Percentiles rank a stretch among this genome's conserved stretches.
phyloP scores from a whole-genome alignment of 1,140 invertebrate genomes.

The Cheumatopsyche charites region DNA sequence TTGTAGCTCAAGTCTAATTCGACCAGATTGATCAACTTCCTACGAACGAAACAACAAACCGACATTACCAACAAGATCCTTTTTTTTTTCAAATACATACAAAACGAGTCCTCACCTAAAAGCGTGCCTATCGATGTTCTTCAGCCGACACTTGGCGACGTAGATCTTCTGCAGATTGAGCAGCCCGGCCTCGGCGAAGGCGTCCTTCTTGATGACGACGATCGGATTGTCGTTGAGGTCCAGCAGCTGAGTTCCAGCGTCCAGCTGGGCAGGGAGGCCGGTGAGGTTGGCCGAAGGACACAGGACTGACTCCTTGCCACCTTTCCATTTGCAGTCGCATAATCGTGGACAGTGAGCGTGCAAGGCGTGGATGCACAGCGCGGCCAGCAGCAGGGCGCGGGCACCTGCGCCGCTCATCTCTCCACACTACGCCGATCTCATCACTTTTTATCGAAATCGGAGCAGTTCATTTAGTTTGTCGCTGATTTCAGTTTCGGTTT shows the following conservation, averaged over 20 bases:
- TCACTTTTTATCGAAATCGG: too few species aligned
- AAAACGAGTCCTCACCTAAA: conserved; percentile 63
- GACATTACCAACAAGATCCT: too few species aligned
- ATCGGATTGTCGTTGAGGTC: conserved; percentile 77
- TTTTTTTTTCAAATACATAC: too few species aligned
- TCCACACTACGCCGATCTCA: background rate
- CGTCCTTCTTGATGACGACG: conserved; percentile 68
- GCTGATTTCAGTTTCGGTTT: too few species aligned
- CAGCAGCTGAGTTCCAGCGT: conserved; percentile 77
- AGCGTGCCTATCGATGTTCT: conserved; percentile 67
- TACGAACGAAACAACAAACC: too few species aligned
- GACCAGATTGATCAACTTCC: conserved; percentile 74
- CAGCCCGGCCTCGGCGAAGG: conserved; percentile 73
- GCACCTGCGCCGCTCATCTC: conserved; percentile 42
- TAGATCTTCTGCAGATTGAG: conserved; percentile 81
- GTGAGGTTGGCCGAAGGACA: conserved; percentile 75
- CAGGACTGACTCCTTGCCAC: conserved; percentile 80
- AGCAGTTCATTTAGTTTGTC: too few species aligned
- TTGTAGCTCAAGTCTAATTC: conserved; percentile 82
- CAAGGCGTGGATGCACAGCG: conserved; percentile 45
- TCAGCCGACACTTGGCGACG: conserved; percentile 68
- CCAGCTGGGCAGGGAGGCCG: conserved; percentile 70
- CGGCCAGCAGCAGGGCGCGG: conserved; percentile 42
- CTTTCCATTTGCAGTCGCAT: conserved; percentile 87
- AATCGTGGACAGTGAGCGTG: conserved; percentile 68